Conservation (phyloP, 2,888 invertebrate species). For the Dermolepida albohirtum region DNA sequence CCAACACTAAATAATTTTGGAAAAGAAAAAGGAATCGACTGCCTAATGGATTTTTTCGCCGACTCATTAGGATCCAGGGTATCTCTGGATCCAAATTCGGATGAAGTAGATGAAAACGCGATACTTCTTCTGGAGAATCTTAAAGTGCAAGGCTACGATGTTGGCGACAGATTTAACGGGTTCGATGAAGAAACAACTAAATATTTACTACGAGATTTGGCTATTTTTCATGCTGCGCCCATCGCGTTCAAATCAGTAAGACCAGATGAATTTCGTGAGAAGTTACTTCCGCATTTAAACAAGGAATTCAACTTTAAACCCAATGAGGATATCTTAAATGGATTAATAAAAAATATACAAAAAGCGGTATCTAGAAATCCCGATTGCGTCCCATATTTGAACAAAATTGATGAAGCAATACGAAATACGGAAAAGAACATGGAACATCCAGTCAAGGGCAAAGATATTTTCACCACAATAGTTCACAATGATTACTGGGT, state of each 20-base stretch:
- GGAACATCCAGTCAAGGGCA: slow-evolving; percentile 23
- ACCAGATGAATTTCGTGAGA: slow-evolving; percentile 60
- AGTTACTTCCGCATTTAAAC: slow-evolving; percentile 58
- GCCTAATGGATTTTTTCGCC: slow-evolving; percentile 64
- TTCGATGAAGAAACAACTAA: slow-evolving; percentile 65
- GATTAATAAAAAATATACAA: neutral
- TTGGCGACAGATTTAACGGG: slow-evolving; percentile 64
- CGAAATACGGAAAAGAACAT: slow-evolving; percentile 7
- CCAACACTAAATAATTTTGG: slow-evolving; percentile 65
- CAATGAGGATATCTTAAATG: slow-evolving; percentile 9
- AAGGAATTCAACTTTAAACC: slow-evolving; percentile 25
- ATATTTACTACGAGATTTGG: slow-evolving; percentile 64
- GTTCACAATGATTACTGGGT: slow-evolving; percentile 71
- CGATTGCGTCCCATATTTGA: slow-evolving; percentile 11
- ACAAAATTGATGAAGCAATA: slow-evolving; percentile 5
- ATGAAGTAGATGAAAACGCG: slow-evolving; percentile 66
- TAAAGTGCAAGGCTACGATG: slow-evolving; percentile 64
- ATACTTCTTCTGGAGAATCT: slow-evolving; percentile 69
- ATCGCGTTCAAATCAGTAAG: slow-evolving; percentile 66
- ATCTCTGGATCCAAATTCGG: slow-evolving; percentile 46
- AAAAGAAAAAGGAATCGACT: slow-evolving; percentile 59
- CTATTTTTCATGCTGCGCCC: slow-evolving; percentile 68
- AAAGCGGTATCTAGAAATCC: slow-evolving; percentile 1
- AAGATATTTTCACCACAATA: slow-evolving; percentile 67
- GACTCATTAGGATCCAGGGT: slow-evolving; percentile 66